phyloP scores from a whole-genome alignment of 2,888 invertebrate species.

The Parnassius mnemosyne region DNA sequence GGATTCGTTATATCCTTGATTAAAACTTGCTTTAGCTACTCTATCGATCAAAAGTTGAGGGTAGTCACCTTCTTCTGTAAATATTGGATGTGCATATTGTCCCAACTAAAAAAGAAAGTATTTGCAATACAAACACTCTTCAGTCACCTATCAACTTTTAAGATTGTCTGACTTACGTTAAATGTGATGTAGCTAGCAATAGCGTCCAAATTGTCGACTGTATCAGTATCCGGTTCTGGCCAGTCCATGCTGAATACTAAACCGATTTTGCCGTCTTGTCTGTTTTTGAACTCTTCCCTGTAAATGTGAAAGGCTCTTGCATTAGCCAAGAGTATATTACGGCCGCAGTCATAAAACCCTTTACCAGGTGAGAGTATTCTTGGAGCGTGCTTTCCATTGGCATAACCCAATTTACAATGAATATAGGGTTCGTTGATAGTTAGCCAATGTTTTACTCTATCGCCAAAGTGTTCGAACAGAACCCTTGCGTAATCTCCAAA shows the following conservation, averaged over 20 bases:
- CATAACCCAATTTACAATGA: conserved; percentile 60
- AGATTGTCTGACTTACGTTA: conserved; percentile 38
- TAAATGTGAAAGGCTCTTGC: conserved; percentile 59
- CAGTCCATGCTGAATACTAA: conserved; percentile 56
- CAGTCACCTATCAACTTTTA: too few species aligned
- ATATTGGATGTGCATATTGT: conserved; percentile 81
- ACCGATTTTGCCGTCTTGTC: conserved; percentile 58
- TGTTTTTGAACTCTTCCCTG: conserved; percentile 43
- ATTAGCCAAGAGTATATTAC: conserved; percentile 76
- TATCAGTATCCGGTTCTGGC: conserved; percentile 32
- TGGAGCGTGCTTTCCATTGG: conserved; percentile 42
- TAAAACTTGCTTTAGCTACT: conserved; percentile 69
- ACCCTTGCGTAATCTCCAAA: conserved; percentile 64
- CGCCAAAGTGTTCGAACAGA: conserved; percentile 61
- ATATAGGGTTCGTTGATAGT: conserved; percentile 77
- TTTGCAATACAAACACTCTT: too few species aligned
- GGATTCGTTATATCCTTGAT: conserved; percentile 58
- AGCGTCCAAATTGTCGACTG: conserved; percentile 29
- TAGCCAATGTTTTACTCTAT: conserved; percentile 73
- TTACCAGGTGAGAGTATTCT: conserved; percentile 51
- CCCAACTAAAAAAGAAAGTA: conserved; percentile 58
- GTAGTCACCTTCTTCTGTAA: conserved; percentile 78
- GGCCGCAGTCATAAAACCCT: conserved; percentile 67
- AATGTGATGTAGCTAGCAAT: conserved; percentile 30
- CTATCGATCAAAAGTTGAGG: conserved; percentile 78